Evolutionary conservation across 2,797 vertebrate genomes (phyloP).

Genomic region (Myiothlypis coronata): DNA sequence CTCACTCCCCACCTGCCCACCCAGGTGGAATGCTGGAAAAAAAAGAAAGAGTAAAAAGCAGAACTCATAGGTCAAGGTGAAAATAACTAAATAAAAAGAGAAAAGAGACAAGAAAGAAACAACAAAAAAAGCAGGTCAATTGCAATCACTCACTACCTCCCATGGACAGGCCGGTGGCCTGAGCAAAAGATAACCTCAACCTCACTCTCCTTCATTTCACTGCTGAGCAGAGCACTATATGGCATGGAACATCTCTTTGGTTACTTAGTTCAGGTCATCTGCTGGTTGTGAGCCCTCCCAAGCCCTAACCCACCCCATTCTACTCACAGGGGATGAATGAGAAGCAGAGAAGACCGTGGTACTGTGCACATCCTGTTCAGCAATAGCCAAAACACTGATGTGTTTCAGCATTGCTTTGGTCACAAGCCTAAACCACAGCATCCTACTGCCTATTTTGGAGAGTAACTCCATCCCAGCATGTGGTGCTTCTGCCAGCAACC

Average conservation of each 20-base stretch:
- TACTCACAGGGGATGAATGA: rapidly evolving
- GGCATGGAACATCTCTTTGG: background rate
- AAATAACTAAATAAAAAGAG: background rate
- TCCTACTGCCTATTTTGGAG: rapidly evolving
- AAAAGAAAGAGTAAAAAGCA: background rate
- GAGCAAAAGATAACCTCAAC: background rate
- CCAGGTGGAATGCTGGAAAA: background rate
- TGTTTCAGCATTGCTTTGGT: background rate
- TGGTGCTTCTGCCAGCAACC: rapidly evolving
- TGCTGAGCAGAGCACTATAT: background rate
- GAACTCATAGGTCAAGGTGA: background rate
- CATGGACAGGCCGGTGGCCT: background rate
- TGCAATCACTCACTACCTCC: background rate
- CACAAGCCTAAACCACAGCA: background rate
- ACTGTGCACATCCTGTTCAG: background rate
- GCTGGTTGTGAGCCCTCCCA: background rate
- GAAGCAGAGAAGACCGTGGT: background rate
- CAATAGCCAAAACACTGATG: rapidly evolving
- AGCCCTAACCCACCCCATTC: rapidly evolving
- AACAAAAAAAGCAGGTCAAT: background rate
- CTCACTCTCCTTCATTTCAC: rapidly evolving
- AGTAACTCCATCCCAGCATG: background rate
- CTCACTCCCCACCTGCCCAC: rapidly evolving
- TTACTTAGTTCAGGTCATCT: background rate
- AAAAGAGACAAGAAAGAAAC: background rate